Conservation (phyloP, 1,140 invertebrate species). For the Anthonomus grandis region DNA sequence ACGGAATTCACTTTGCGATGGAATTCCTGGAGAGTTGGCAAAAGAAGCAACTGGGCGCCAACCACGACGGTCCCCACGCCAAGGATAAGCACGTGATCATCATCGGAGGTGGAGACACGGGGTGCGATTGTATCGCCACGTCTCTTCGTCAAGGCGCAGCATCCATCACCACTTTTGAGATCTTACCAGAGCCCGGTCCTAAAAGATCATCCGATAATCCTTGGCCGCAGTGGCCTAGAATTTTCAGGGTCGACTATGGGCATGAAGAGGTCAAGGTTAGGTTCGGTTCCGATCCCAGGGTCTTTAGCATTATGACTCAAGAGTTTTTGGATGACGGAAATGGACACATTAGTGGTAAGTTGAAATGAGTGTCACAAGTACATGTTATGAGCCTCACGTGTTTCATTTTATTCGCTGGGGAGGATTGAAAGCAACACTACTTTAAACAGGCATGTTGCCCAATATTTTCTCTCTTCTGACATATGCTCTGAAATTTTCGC, state of each 20-base stretch:
- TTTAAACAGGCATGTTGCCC: too few species aligned
- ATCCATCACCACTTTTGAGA: constrained; percentile 95
- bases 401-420: too few species aligned
- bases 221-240: constrained; percentile 96
- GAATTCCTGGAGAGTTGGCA: constrained; percentile 97
- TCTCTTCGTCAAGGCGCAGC: constrained; percentile 96
- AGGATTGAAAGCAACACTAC: too few species aligned
- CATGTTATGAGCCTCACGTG: too few species aligned
- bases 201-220: constrained; percentile 83
- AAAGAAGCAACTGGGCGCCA: constrained; percentile 83
- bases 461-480: too few species aligned
- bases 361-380: too few species aligned
- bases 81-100: constrained; percentile 95
- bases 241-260: constrained; percentile 97
- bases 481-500: too few species aligned
- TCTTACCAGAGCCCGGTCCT: constrained; percentile 86
- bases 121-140: constrained; percentile 98
- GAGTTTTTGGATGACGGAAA: constrained; percentile 91
- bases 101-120: constrained; percentile 99
- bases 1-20: constrained; percentile 96
- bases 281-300: constrained; percentile 89
- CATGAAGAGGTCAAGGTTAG: constrained; percentile 90
- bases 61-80: constrained; percentile 62
- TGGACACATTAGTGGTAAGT: constrained; percentile 77
- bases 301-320: constrained; percentile 91